Conservation (phyloP, 1,140 invertebrate species). For the Scaptomyza pallida region DNA sequence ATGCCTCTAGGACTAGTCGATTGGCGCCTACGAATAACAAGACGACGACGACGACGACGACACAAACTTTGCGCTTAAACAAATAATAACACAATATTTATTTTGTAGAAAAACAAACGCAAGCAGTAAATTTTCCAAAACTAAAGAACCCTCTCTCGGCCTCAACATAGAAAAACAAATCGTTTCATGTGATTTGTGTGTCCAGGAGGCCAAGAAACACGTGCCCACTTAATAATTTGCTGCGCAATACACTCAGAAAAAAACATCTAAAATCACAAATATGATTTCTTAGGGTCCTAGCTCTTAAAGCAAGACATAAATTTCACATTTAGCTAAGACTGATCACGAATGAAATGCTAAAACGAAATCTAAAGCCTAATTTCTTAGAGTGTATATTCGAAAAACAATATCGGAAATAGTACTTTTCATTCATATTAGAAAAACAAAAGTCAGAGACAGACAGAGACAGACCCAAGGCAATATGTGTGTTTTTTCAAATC, state of each 20-base stretch:
- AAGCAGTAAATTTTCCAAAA: conserved; percentile 31
- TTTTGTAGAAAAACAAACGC: conserved; percentile 70
- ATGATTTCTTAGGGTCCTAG: too few relatives aligned
- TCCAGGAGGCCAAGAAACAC: conserved; percentile 49
- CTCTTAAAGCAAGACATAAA: too few relatives aligned
- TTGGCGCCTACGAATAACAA: conserved; percentile 57
- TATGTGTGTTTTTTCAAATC: conserved; percentile 13
- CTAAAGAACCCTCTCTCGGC: conserved; percentile 49
- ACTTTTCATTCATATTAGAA: conserved; percentile 54
- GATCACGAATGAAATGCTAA: too few relatives aligned
- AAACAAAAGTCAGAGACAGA: too few relatives aligned
- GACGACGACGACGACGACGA: conserved; percentile 4
- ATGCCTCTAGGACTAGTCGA: conserved; percentile 5
- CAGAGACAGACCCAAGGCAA: conserved; percentile 32
- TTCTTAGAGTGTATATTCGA: conserved; percentile 39
- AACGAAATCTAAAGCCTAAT: neutral
- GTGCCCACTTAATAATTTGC: conserved; percentile 74
- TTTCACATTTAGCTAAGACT: too few relatives aligned
- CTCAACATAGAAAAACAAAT: conserved; percentile 67
- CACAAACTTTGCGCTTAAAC: conserved; percentile 61
- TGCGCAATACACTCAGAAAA: neutral
- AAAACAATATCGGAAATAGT: conserved; percentile 28
- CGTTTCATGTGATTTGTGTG: conserved; percentile 32
- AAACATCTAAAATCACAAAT: neutral
- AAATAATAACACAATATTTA: conserved; percentile 75